A percentile compares a stretch with the other conserved stretches of the same genome.
phyloP scores from a whole-genome alignment of 2,888 invertebrate genomes.

The Syrista parreyssii region DNA sequence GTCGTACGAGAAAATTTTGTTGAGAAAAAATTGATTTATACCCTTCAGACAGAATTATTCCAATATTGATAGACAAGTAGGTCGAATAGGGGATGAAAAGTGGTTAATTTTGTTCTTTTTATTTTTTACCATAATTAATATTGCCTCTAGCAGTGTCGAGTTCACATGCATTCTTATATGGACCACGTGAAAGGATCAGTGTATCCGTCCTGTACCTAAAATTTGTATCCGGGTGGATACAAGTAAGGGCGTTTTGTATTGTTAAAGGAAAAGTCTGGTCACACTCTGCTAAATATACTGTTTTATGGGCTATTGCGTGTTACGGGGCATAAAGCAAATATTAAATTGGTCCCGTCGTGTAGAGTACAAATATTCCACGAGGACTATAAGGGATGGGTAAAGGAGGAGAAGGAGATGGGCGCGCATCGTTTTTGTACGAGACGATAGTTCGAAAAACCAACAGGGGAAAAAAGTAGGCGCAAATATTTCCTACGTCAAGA shows the following conservation, averaged over 20 bases:
- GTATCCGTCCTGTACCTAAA: too few relatives aligned
- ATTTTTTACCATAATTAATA: too few relatives aligned
- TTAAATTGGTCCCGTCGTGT: constrained; percentile 8
- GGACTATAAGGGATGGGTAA: not conserved
- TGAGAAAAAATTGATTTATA: not conserved
- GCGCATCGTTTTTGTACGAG: constrained; percentile 1
- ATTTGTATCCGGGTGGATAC: too few relatives aligned
- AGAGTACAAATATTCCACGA: constrained; percentile 9
- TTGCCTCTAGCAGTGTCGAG: too few relatives aligned
- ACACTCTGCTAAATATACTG: constrained; percentile 7
- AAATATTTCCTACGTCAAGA: constrained; percentile 10
- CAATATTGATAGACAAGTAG: not conserved
- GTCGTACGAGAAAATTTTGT: not conserved
- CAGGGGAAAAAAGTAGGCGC: constrained; percentile 5
- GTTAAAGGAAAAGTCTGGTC: not conserved
- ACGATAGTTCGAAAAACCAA: constrained; percentile 3
- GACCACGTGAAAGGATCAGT: too few relatives aligned
- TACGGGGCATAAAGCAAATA: constrained; percentile 14
- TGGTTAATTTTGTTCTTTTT: too few relatives aligned
- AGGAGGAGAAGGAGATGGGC: not conserved
- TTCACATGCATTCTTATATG: not conserved
- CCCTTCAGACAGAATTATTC: not conserved
- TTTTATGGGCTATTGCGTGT: constrained; percentile 13
- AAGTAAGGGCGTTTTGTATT: not conserved
- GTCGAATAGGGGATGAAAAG: too few relatives aligned